A percentile compares a stretch with the other conserved stretches of the same genome.
These are phyloP conservation scores for Myotis brandtii DNA, from an alignment of 2,113 vertebrate genomes.

Conservation along the genomic window DNA sequence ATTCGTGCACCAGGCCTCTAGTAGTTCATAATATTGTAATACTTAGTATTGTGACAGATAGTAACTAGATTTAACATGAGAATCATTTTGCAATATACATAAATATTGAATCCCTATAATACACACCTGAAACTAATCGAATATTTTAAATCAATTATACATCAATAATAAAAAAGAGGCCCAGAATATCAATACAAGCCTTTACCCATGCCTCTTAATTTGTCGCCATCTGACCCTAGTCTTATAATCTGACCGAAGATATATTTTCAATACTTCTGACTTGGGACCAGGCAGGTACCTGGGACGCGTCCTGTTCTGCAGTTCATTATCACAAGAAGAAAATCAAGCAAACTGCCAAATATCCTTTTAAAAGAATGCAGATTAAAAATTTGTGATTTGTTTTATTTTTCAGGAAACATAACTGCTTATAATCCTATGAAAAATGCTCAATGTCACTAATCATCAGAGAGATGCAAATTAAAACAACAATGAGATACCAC, in stretches of 20 bases:
- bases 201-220: neutral
- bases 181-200: neutral
- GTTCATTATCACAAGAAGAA: neutral
- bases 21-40: neutral
- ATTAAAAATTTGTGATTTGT: neutral
- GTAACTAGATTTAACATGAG: neutral
- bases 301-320: neutral
- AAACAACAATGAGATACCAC: too few species aligned
- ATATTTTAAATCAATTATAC: neutral
- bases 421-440: neutral
- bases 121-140: neutral
- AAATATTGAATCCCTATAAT: neutral
- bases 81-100: neutral
- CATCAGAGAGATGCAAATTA: too few species aligned
- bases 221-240: neutral
- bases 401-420: neutral
- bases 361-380: neutral
- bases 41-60: neutral
- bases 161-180: neutral
- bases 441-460: too few species aligned
- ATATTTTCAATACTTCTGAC: neutral
- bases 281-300: neutral
- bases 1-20: too few species aligned
- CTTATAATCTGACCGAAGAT: neutral
- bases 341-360: neutral